These are phyloP conservation scores for Istiophorus platypterus DNA, from an alignment of 2,113 vertebrate species.

Conservation along the genomic window DNA sequence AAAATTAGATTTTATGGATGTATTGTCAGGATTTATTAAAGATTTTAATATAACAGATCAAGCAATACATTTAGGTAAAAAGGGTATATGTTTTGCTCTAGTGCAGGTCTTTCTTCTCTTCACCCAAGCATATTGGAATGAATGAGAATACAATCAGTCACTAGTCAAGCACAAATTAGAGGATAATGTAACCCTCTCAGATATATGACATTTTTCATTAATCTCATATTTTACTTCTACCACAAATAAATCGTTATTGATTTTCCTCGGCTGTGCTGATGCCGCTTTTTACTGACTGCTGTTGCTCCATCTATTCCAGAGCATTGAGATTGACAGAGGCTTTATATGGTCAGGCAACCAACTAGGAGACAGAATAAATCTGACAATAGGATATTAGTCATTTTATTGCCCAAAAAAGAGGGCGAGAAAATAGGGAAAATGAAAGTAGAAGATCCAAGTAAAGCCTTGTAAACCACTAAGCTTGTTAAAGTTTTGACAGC, in stretches of 20 bases:
- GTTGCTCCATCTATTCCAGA: conserved; percentile 41
- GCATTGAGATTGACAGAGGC: conserved; percentile 63
- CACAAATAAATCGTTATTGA: conserved; percentile 70
- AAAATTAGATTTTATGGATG: conserved; percentile 7
- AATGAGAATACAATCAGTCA: conserved; percentile 24
- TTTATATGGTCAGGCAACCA: conserved; percentile 54
- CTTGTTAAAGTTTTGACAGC: conserved; percentile 80
- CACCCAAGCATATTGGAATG: conserved; percentile 17
- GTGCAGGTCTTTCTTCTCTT: conserved; percentile 3
- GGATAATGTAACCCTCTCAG: conserved; percentile 59
- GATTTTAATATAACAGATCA: not conserved
- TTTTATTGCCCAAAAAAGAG: conserved; percentile 57
- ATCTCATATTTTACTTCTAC: conserved; percentile 60
- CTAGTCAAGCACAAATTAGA: conserved; percentile 37
- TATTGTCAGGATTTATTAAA: conserved; percentile 13
- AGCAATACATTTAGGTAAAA: not conserved
- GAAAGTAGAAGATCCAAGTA: conserved; percentile 54
- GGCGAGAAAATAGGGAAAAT: conserved; percentile 38
- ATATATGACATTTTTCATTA: conserved; percentile 61
- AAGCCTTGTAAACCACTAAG: conserved; percentile 74
- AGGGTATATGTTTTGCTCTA: not conserved
- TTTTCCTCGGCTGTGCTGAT: conserved; percentile 55
- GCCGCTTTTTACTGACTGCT: conserved; percentile 50
- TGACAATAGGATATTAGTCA: conserved; percentile 60
- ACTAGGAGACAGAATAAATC: conserved; percentile 58